Conservation (phyloP, 2,888 invertebrate genomes). For the Brachyopa scutellaris region DNA sequence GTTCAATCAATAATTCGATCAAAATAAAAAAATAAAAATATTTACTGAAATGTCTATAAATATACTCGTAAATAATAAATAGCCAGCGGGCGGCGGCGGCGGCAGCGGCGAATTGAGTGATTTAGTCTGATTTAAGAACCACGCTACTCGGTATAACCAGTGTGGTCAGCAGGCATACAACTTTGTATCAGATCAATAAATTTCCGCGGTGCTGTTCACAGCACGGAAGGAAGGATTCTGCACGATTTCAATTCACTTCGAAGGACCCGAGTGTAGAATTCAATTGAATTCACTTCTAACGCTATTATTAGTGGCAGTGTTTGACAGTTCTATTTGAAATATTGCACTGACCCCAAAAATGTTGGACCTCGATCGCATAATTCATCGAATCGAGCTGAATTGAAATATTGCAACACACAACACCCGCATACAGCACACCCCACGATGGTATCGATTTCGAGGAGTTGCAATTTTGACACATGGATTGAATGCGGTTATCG, state of each 20-base stretch:
- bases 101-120: slow-evolving; percentile 52
- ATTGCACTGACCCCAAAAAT: slow-evolving; percentile 53
- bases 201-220: slow-evolving; percentile 13
- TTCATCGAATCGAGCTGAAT: slow-evolving; percentile 49
- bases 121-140: slow-evolving; percentile 60
- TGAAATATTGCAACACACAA: slow-evolving; percentile 52
- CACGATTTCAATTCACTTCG: slow-evolving; percentile 59
- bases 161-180: slow-evolving; percentile 26
- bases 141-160: slow-evolving; percentile 3
- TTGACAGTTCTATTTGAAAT: slow-evolving; percentile 64
- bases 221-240: slow-evolving; percentile 56
- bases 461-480: slow-evolving; percentile 56
- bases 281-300: slow-evolving; percentile 50
- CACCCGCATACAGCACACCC: not conserved
- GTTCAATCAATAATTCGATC: slow-evolving; percentile 59
- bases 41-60: slow-evolving; percentile 59
- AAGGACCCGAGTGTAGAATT: slow-evolving; percentile 53
- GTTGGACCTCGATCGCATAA: slow-evolving; percentile 43
- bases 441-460: slow-evolving; percentile 50
- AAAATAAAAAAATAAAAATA: slow-evolving; percentile 26
- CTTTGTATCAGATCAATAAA: slow-evolving; percentile 53
- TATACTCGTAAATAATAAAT: too few relatives aligned
- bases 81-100: slow-evolving; percentile 55
- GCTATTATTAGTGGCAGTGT: slow-evolving; percentile 62
- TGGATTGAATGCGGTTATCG: slow-evolving; percentile 49